Evolutionary conservation across 2,797 vertebrate species (phyloP), one percentile per base, ranked within the genome.

Genomic region (Enteromius afrohamiltoni): DNA sequence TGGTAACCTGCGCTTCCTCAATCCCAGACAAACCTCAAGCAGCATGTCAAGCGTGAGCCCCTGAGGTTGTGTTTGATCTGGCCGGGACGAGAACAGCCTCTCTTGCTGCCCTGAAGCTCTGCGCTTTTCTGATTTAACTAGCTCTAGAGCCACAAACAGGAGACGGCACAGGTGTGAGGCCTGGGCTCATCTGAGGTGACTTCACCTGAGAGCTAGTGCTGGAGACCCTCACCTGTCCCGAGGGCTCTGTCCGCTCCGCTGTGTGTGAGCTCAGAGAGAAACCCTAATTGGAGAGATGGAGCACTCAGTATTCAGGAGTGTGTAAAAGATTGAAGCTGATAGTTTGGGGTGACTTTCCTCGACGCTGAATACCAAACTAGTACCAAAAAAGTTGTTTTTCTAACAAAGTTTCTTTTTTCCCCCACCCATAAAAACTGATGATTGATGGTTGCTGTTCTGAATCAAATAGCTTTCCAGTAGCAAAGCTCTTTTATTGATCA

Each of bases 231-330:
- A 31, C 31, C n/a, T 60, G 62, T 85, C 78, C 78, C 29, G 40
- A 80, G 49, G 74, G 70, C n/a, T 37, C 55, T 79, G 69, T 75
- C 78, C 10, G 11, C 14, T 80, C 68, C 42, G 45, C 49, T 51
- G 11, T 82, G 40, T 82, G 47, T 77, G 37, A 76, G 49, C 69
- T 76, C 16, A 11, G 67, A 71, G 42, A 31, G 51, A 40, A 64
- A 51, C 34, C 62, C 16, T 85, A 80, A 85, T 83, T 86, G 51
- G 80, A 68, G 31, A 67, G 17, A 62, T 78, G 85, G 77, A 80
- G 55, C 10, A 19, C 34, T 42, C 70, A 16, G 68, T 68, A 82
- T 78, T 53, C 19, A 79, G 29, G 31, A 45, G 29, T 51, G 9
- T 64, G 14, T 58, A 31, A 29, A 67, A 70, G 47, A 70, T 19